Evolutionary conservation across 2,797 vertebrate species (phyloP), one percentile per base, ranked within the genome.

Genomic region (Paratrypauchen microcephalus): DNA sequence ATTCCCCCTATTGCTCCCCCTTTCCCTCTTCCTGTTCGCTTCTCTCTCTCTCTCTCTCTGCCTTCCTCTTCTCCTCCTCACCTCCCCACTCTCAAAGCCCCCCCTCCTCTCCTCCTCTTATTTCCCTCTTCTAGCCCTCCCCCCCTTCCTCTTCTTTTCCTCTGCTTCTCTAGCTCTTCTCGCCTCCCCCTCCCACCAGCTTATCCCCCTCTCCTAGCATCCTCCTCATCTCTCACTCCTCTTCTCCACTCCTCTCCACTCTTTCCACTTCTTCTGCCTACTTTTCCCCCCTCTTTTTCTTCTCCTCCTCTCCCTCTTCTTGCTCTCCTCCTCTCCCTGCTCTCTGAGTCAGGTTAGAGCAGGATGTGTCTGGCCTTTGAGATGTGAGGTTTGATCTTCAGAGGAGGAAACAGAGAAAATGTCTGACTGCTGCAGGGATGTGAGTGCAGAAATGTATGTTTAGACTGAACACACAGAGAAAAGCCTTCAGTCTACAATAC

Each of bases 321-420:
- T 12, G 1, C 36, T 13, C 72, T 74, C 62, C 39, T 41, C 75
- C 76, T 83, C 83, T 72, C 55, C 63, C 15, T 86, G 72, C 41
- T 30, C 79, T 76, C 54, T 86, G 71, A 39, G 39, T 78, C 83
- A 83, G 74, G 77, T 67, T 71, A 77, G 85, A 57, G 32, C 32
- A 15, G 19, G 60, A 62, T 32, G 73, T 85, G 85, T 89, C 83
- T 87, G 32, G 67, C 85, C 84, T 91, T 86, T 84, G 84, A 91
- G 83, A 88, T 62, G 69, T 83, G 76, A 88, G 72, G 86, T 85
- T 88, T 89, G 89, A 91, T 91, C 87, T 87, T 86, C 77, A 83
- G 77, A 88, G 79, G 77, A 76, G 76, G 80, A 84, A 87, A 87
- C 79, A 76, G 85, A 77, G 86, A 82, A 68, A 76, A 74, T 81